Percentiles rank a stretch among this genome's conserved stretches.
Conservation (phyloP, 2,888 invertebrate species). For the Plusia festucae region DNA sequence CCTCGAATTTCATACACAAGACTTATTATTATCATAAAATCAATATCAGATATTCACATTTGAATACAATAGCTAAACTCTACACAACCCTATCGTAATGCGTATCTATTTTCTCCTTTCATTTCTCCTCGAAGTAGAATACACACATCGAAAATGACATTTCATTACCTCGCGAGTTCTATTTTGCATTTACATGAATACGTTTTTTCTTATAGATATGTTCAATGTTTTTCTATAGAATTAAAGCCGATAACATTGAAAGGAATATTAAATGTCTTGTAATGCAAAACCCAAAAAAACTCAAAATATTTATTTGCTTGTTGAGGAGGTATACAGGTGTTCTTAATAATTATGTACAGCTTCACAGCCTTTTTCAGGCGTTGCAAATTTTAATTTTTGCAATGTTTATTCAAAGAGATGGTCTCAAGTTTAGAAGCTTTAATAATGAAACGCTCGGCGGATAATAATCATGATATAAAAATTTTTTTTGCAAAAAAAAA, state of each 20-base stretch:
- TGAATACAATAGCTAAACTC: conserved; percentile 63
- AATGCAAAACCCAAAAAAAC: too few relatives aligned
- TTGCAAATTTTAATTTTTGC: too few relatives aligned
- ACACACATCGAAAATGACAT: conserved; percentile 66
- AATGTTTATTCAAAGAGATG: too few relatives aligned
- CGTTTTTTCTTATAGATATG: conserved; percentile 34
- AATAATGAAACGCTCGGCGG: too few relatives aligned
- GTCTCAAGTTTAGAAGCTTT: too few relatives aligned
- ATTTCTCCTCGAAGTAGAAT: conserved; percentile 65
- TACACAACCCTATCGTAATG: conserved; percentile 33
- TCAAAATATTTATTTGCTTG: too few relatives aligned
- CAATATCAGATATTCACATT: conserved; percentile 70
- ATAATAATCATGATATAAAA: too few relatives aligned
- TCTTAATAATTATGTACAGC: too few relatives aligned
- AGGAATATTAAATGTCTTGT: neutral
- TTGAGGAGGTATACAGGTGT: too few relatives aligned
- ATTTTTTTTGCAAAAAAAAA: too few relatives aligned
- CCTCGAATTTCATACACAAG: conserved; percentile 25
- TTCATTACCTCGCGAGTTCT: conserved; percentile 56
- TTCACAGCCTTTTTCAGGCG: too few relatives aligned
- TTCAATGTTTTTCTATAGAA: conserved; percentile 30
- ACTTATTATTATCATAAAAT: conserved; percentile 71
- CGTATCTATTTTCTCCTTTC: conserved; percentile 64
- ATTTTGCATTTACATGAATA: conserved; percentile 48
- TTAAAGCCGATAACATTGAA: conserved; percentile 6